phyloP scores from a whole-genome alignment of 2,797 vertebrate genomes.

The Chrosomus eos region DNA sequence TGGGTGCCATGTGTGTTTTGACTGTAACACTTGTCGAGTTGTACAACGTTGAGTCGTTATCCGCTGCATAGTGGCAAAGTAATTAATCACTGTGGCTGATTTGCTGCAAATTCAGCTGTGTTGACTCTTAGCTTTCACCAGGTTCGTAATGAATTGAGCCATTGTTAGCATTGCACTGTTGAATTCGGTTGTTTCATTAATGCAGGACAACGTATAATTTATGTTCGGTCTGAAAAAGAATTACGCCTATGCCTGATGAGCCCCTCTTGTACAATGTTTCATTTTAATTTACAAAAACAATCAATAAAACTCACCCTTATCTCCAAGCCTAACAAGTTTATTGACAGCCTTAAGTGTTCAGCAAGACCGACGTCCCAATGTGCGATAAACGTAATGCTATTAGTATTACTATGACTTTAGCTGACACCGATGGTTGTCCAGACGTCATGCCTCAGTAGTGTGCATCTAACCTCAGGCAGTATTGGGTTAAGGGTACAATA shows the following conservation, averaged over 20 bases:
- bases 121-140: slow-evolving; percentile 46
- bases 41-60: slow-evolving; percentile 16
- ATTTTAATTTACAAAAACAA: slow-evolving; percentile 10
- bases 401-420: slow-evolving; percentile 22
- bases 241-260: not conserved
- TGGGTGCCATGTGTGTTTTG: slow-evolving; percentile 6
- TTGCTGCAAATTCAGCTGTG: slow-evolving; percentile 31
- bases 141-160: slow-evolving; percentile 35
- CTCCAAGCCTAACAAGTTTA: slow-evolving; percentile 15
- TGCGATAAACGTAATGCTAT: slow-evolving; percentile 1
- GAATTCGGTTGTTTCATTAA: slow-evolving; percentile 23
- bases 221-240: slow-evolving; percentile 1
- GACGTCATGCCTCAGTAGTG: slow-evolving; percentile 59
- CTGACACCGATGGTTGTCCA: slow-evolving; percentile 63
- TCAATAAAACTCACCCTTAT: slow-evolving; percentile 23
- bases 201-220: not conserved
- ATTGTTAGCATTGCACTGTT: slow-evolving; percentile 18
- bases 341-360: slow-evolving; percentile 49
- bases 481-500: slow-evolving; percentile 62
- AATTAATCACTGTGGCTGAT: slow-evolving; percentile 29
- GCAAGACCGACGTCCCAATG: not conserved
- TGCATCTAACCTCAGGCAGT: slow-evolving; percentile 66
- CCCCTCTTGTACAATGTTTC: not conserved
- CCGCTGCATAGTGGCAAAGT: slow-evolving; percentile 22
- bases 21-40: slow-evolving; percentile 7